phyloP scores from a whole-genome alignment of 1,140 invertebrate species.

The Popillia japonica region DNA sequence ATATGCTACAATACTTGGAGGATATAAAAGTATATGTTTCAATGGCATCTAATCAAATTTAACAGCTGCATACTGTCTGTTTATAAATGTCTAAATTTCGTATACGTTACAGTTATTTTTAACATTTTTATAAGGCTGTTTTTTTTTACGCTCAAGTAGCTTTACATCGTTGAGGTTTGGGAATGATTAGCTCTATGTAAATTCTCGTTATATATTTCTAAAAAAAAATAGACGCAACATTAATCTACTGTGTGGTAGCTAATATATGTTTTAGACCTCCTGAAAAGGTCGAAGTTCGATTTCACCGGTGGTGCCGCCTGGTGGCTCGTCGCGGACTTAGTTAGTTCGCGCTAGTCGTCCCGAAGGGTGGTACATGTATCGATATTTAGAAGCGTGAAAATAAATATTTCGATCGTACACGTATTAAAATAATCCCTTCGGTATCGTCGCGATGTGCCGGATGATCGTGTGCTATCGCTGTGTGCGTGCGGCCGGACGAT shows the following conservation, averaged over 20 bases:
- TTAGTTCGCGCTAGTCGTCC: slow-evolving; percentile 39
- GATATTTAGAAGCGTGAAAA: neutral
- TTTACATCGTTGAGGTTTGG: neutral
- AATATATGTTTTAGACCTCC: slow-evolving; percentile 38
- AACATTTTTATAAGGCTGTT: slow-evolving; percentile 29
- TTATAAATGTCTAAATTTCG: slow-evolving; percentile 26
- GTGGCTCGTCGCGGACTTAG: slow-evolving; percentile 39
- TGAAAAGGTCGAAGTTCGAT: slow-evolving; percentile 45
- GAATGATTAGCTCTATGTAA: neutral
- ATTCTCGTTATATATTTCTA: neutral
- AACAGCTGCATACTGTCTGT: slow-evolving; percentile 26
- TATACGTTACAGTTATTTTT: slow-evolving; percentile 32
- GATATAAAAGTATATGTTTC: slow-evolving; percentile 31
- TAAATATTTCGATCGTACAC: neutral
- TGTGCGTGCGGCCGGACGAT: neutral
- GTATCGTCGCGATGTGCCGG: neutral
- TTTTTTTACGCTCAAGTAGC: slow-evolving; percentile 15
- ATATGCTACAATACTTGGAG: slow-evolving; percentile 1
- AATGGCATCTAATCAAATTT: slow-evolving; percentile 31
- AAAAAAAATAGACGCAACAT: neutral
- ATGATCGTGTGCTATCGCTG: slow-evolving; percentile 18
- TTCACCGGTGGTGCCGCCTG: slow-evolving; percentile 37
- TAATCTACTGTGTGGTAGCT: neutral
- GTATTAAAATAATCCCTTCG: neutral
- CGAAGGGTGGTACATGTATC: slow-evolving; percentile 23